Percentiles rank a stretch among this genome's conserved stretches.
Conservation (phyloP, 2,888 invertebrate species). For the Spodoptera littoralis region DNA sequence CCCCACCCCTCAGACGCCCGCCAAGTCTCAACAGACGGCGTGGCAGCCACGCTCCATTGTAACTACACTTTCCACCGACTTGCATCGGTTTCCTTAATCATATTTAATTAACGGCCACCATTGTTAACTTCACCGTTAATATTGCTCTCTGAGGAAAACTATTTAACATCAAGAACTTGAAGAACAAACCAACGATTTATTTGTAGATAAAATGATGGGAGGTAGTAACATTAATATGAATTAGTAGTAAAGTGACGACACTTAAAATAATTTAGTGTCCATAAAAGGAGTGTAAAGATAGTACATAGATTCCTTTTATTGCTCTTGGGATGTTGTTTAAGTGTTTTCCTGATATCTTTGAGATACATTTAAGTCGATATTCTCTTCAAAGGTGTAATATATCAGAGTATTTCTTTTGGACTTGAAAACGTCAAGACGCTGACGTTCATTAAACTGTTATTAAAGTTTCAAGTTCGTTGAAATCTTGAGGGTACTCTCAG, state of each 20-base stretch:
- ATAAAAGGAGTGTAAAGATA: slow-evolving; percentile 42
- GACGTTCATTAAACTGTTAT: too few relatives aligned
- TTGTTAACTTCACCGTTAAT: slow-evolving; percentile 18
- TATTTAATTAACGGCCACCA: slow-evolving; percentile 43
- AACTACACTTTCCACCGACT: slow-evolving; percentile 43
- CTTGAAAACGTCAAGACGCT: too few relatives aligned
- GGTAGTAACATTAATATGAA: slow-evolving; percentile 23
- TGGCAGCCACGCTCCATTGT: slow-evolving; percentile 53
- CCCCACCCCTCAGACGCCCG: slow-evolving; percentile 44
- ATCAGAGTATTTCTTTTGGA: too few relatives aligned
- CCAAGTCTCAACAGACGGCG: slow-evolving; percentile 58
- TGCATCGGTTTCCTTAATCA: slow-evolving; percentile 50
- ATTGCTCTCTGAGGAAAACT: neutral
- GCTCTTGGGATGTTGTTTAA: slow-evolving; percentile 28
- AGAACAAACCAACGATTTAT: slow-evolving; percentile 13
- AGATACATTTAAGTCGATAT: slow-evolving; percentile 15
- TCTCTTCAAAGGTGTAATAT: too few relatives aligned
- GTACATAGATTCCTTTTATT: slow-evolving; percentile 43
- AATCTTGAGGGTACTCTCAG: neutral
- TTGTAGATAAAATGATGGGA: slow-evolving; percentile 24
- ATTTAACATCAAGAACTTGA: too few relatives aligned
- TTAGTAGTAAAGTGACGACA: slow-evolving; percentile 27
- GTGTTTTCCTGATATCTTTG: slow-evolving; percentile 24
- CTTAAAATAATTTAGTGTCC: slow-evolving; percentile 39
- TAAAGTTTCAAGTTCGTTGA: neutral